phyloP scores from a whole-genome alignment of 2,888 invertebrate species.

The Trimorus sp. region DNA sequence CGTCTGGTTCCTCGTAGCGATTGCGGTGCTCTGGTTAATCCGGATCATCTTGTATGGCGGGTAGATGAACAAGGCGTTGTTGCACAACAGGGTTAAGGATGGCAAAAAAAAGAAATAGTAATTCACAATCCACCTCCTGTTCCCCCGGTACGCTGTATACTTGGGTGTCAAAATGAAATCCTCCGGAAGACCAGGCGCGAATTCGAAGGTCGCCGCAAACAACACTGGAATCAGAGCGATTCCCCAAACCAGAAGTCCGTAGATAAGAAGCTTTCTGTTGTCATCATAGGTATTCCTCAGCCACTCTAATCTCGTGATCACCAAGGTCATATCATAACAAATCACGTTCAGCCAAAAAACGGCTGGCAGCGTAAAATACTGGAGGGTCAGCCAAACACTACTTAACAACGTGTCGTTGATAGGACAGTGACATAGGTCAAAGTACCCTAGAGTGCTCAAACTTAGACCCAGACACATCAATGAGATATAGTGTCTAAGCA shows the following conservation, averaged over 20 bases:
- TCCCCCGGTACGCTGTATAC: constrained; percentile 66
- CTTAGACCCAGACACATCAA: constrained; percentile 70
- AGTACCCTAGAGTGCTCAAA: constrained; percentile 68
- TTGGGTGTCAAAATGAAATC: constrained; percentile 68
- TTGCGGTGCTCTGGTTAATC: constrained; percentile 71
- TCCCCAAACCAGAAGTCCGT: constrained; percentile 69
- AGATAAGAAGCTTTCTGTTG: constrained; percentile 67
- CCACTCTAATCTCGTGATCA: constrained; percentile 73
- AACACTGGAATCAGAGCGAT: constrained; percentile 68
- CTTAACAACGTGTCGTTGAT: constrained; percentile 54
- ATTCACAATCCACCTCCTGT: constrained; percentile 70
- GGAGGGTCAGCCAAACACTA: constrained; percentile 69
- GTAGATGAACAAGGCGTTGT: constrained; percentile 72
- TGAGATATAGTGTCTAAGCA: constrained; percentile 72
- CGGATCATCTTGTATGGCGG: constrained; percentile 72
- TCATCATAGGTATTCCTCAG: constrained; percentile 66
- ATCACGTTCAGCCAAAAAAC: constrained; percentile 75
- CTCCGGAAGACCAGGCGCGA: constrained; percentile 61
- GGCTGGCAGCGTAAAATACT: constrained; percentile 73
- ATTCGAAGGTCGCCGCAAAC: constrained; percentile 69
- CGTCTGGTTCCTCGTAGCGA: constrained; percentile 68
- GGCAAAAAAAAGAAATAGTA: constrained; percentile 73
- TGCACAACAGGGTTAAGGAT: constrained; percentile 69
- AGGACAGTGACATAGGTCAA: constrained; percentile 65
- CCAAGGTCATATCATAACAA: constrained; percentile 74